phyloP scores from a whole-genome alignment of 1,140 invertebrate species.

The Paracyclopina nana region DNA sequence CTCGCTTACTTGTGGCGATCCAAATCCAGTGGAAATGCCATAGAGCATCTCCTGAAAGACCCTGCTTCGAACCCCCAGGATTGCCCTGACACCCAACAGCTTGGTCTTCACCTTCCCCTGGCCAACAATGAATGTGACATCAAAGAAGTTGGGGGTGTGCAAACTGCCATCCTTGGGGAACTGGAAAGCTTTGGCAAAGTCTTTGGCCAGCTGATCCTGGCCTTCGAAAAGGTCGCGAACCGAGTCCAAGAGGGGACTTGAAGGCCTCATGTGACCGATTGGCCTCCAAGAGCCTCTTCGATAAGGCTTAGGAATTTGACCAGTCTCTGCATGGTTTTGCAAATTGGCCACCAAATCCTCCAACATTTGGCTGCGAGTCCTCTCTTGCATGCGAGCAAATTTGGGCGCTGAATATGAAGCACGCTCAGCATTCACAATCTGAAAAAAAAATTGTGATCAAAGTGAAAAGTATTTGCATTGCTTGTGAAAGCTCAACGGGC shows the following conservation, averaged over 20 bases:
- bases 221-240: constrained; percentile 80
- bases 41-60: constrained; percentile 85
- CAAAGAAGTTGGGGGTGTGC: constrained; percentile 51
- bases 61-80: constrained; percentile 70
- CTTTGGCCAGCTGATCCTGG: constrained; percentile 76
- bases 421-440: constrained; percentile 83
- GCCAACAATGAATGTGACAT: constrained; percentile 72
- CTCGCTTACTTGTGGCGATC: constrained; percentile 50
- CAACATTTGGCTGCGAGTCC: constrained; percentile 69
- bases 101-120: constrained; percentile 71
- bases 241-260: constrained; percentile 70
- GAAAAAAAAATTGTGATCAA: neutral
- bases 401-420: constrained; percentile 90
- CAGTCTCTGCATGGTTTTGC: constrained; percentile 79
- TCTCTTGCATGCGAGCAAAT: constrained; percentile 82
- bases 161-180: constrained; percentile 37
- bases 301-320: constrained; percentile 85
- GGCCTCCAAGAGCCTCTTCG: constrained; percentile 72
- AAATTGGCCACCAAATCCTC: constrained; percentile 84
- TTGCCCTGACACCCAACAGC: constrained; percentile 71
- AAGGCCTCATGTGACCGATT: constrained; percentile 77
- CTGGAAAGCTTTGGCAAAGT: constrained; percentile 71
- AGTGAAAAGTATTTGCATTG: too few species aligned
- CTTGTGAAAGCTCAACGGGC: too few species aligned
- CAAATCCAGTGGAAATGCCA: constrained; percentile 75